A percentile compares a stretch with the other conserved stretches of the same genome.
Conservation (phyloP, 1,140 invertebrate genomes). For the Cepaea nemoralis region DNA sequence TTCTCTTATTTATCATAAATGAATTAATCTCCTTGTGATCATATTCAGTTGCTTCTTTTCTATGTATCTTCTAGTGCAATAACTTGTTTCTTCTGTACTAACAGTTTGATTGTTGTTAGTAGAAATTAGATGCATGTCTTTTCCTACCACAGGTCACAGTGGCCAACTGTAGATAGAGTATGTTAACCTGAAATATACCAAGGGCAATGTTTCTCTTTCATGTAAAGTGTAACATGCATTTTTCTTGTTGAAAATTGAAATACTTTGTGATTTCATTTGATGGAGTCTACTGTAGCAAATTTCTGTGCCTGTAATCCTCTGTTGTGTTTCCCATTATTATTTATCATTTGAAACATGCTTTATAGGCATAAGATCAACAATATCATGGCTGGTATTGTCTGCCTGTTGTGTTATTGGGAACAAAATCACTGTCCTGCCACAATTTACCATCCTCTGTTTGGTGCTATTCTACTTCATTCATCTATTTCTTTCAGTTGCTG, state of each 20-base stretch:
- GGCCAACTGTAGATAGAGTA: neutral
- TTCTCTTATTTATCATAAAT: neutral
- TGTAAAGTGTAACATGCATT: neutral
- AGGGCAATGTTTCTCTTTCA: neutral
- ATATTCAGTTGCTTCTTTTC: too few species aligned
- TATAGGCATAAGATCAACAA: neutral
- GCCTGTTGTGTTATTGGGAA: neutral
- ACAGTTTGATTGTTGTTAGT: too few species aligned
- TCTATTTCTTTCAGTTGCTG: neutral
- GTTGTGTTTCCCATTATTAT: neutral
- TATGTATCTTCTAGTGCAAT: too few species aligned
- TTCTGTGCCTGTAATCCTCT: neutral
- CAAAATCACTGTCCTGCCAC: neutral
- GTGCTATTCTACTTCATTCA: neutral
- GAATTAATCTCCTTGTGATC: too few species aligned
- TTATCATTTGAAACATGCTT: neutral
- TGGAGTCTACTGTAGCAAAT: neutral
- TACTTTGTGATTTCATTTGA: neutral
- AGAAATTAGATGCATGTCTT: too few species aligned
- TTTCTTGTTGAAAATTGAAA: neutral
- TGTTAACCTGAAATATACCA: neutral
- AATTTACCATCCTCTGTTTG: neutral
- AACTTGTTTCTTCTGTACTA: too few species aligned
- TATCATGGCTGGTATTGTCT: neutral
- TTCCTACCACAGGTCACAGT: neutral